These are phyloP conservation scores for Elanoides forficatus DNA, from an alignment of 2,113 vertebrate genomes.

Conservation along the genomic window DNA sequence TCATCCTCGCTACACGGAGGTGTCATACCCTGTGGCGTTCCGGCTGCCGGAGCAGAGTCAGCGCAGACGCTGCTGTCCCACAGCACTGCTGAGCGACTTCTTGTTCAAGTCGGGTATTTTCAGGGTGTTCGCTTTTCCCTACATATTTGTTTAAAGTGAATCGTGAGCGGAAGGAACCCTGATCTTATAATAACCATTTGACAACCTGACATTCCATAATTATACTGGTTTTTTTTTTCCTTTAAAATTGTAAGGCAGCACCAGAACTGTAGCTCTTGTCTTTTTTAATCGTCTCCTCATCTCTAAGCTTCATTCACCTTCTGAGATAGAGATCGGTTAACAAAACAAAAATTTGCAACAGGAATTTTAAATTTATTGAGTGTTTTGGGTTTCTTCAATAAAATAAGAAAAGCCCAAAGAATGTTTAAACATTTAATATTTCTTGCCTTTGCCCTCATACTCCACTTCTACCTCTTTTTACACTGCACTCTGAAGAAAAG, in stretches of 20 bases:
- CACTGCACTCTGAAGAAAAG: not conserved
- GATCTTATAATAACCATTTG: not conserved
- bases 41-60: not conserved
- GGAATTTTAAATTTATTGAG: not conserved
- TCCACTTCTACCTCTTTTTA: not conserved
- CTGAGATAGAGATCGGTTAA: not conserved
- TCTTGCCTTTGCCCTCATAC: not conserved
- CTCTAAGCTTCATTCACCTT: not conserved
- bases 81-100: not conserved
- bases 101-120: not conserved
- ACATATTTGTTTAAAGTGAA: not conserved
- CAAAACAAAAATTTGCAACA: not conserved
- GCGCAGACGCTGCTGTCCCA: rapidly evolving
- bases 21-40: not conserved
- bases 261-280: not conserved
- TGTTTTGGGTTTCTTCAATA: not conserved
- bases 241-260: not conserved
- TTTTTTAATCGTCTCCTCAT: not conserved
- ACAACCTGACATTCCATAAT: not conserved
- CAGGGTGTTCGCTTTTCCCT: not conserved
- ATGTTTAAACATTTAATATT: not conserved
- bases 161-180: not conserved
- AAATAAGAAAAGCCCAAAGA: not conserved
- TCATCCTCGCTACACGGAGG: rapidly evolving
- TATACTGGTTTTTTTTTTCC: not conserved